phyloP scores from a whole-genome alignment of 2,113 vertebrate genomes.

The Lepus timidus region DNA sequence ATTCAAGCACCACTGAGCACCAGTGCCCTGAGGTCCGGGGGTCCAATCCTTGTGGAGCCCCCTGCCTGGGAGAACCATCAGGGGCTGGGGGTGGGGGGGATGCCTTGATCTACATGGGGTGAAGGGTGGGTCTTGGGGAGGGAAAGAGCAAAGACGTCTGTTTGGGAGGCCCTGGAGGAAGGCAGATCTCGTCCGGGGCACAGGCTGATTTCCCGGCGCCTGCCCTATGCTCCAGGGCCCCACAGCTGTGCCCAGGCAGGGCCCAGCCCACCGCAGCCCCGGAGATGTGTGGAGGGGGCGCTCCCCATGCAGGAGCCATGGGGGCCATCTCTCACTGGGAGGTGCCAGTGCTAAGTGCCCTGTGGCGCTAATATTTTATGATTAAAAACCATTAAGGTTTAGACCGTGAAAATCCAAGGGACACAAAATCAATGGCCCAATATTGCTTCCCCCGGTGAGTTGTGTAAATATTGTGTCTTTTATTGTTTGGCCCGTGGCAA shows the following conservation, averaged over 20 bases:
- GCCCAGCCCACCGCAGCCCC: not conserved
- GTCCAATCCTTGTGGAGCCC: not conserved
- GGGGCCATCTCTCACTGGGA: constrained; percentile 64
- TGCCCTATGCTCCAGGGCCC: not conserved
- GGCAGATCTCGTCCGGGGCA: not conserved
- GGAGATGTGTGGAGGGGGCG: rapidly evolving
- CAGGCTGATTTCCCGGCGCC: not conserved
- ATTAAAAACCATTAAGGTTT: constrained; percentile 85
- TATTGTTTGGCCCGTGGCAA: constrained; percentile 86
- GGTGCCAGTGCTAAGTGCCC: constrained; percentile 70
- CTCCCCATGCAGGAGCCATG: not conserved
- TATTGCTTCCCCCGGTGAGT: constrained; percentile 83
- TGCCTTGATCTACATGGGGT: not conserved
- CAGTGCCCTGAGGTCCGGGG: too few species aligned
- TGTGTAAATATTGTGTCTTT: constrained; percentile 87
- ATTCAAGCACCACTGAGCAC: not conserved
- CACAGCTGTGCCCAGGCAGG: not conserved
- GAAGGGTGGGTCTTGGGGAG: not conserved
- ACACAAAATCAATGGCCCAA: constrained; percentile 86
- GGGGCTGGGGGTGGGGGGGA: too few species aligned
- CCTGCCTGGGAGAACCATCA: not conserved
- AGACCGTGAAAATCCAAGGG: constrained; percentile 80
- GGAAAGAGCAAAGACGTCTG: not conserved
- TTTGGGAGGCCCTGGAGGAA: not conserved
- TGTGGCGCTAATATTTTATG: constrained; percentile 78